These are phyloP conservation scores for Diceros bicornis DNA, from an alignment of 2,797 vertebrate species.

Conservation along the genomic window DNA sequence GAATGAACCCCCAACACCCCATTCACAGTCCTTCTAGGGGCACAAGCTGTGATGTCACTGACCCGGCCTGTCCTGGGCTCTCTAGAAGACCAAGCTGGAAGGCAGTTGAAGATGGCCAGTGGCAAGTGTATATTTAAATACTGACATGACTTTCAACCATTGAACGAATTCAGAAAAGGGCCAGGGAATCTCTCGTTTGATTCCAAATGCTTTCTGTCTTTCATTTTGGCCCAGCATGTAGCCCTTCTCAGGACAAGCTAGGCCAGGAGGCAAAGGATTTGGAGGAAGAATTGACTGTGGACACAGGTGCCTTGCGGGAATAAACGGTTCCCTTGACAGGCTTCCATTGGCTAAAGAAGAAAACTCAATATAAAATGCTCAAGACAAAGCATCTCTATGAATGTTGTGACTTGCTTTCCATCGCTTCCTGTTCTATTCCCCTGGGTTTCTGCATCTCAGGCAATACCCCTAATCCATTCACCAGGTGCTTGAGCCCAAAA, in stretches of 20 bases:
- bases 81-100: not conserved
- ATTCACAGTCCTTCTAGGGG: no score
- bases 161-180: not conserved
- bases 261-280: not conserved
- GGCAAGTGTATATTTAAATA: not conserved
- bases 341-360: not conserved
- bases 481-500: not conserved
- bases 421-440: not conserved
- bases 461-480: not conserved
- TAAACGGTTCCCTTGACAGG: not conserved
- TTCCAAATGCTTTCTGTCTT: not conserved
- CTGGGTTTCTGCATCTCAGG: not conserved
- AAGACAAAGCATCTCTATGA: not conserved
- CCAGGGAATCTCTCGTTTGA: not conserved
- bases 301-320: not conserved
- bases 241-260: not conserved
- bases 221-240: not conserved
- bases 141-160: not conserved
- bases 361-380: not conserved
- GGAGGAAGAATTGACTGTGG: not conserved
- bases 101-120: not conserved
- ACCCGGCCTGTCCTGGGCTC: not conserved
- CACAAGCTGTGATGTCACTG: fast-evolving
- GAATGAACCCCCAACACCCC: not conserved
- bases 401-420: not conserved